Evolutionary conservation across 2,113 vertebrate genomes (phyloP).

Genomic region (Aegypius monachus): DNA sequence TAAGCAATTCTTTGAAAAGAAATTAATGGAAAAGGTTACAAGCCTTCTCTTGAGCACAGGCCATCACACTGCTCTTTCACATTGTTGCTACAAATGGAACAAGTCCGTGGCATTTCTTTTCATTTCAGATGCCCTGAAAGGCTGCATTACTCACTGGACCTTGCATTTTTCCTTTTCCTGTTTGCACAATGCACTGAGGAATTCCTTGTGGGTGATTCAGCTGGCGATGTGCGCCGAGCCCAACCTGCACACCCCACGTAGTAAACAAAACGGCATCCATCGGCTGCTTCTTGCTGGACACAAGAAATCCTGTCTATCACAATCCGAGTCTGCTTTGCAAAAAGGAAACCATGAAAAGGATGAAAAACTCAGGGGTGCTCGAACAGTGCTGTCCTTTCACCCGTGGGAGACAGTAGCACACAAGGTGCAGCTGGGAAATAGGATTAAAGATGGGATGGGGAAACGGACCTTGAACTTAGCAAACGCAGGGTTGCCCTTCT

Average conservation of each 20-base stretch:
- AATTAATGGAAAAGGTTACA: slow-evolving; percentile 64
- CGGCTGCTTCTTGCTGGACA: background rate
- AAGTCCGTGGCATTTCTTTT: slow-evolving; percentile 40
- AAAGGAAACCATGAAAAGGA: background rate
- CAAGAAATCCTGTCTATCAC: background rate
- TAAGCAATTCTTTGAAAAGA: slow-evolving; percentile 54
- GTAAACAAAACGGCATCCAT: background rate
- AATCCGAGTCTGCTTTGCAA: background rate
- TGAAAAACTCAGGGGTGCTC: background rate
- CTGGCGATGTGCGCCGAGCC: rapidly evolving
- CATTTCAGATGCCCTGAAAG: slow-evolving; percentile 33
- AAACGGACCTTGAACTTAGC: background rate
- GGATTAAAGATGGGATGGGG: background rate
- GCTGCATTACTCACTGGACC: slow-evolving; percentile 40
- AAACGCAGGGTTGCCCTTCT: background rate
- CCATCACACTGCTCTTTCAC: slow-evolving; percentile 40
- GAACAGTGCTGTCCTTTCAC: background rate
- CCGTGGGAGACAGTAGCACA: rapidly evolving
- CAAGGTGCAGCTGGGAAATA: background rate
- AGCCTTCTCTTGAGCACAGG: background rate
- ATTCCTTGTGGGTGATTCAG: slow-evolving; percentile 29
- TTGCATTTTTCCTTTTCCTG: background rate
- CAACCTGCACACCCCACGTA: background rate
- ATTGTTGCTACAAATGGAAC: background rate
- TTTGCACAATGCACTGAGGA: background rate